These are phyloP conservation scores for Nymphalis urticae DNA, from an alignment of 2,888 invertebrate species.

Conservation along the genomic window DNA sequence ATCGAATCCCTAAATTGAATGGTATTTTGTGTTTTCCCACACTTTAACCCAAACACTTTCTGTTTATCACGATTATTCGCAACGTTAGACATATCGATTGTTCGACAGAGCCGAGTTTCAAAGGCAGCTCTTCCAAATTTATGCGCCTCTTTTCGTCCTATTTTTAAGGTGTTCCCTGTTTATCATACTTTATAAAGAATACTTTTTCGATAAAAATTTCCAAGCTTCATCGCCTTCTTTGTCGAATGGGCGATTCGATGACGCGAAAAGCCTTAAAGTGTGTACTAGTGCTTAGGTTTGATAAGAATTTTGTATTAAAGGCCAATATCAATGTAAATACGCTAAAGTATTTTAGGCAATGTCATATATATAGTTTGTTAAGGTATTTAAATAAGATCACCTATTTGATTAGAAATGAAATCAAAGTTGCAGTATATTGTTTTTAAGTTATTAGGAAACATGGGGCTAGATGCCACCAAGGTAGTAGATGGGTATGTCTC, in stretches of 20 bases:
- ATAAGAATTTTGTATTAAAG: neutral
- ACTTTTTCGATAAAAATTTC: constrained; percentile 10
- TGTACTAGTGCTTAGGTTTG: neutral
- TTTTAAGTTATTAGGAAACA: too few relatives aligned
- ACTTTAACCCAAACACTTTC: constrained; percentile 20
- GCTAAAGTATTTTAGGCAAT: too few relatives aligned
- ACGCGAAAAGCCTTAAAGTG: constrained; percentile 9
- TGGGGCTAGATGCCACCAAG: too few relatives aligned
- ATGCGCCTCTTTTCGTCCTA: constrained; percentile 8
- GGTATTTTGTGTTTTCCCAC: constrained; percentile 32
- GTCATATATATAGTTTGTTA: too few relatives aligned
- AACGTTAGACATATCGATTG: constrained; percentile 29
- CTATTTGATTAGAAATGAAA: too few relatives aligned
- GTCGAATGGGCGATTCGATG: constrained; percentile 1
- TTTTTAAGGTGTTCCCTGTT: constrained; percentile 15
- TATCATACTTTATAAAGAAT: constrained; percentile 23
- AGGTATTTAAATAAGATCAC: too few relatives aligned
- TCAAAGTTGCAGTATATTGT: too few relatives aligned
- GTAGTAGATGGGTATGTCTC: too few relatives aligned
- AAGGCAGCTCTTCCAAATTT: constrained; percentile 4
- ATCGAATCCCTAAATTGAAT: constrained; percentile 31
- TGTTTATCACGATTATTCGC: constrained; percentile 35
- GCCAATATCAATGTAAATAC: too few relatives aligned
- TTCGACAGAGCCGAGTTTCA: constrained; percentile 16
- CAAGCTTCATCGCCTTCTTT: constrained; percentile 17